These are phyloP conservation scores for Abramis brama DNA, from an alignment of 2,113 vertebrate genomes.

Conservation along the genomic window DNA sequence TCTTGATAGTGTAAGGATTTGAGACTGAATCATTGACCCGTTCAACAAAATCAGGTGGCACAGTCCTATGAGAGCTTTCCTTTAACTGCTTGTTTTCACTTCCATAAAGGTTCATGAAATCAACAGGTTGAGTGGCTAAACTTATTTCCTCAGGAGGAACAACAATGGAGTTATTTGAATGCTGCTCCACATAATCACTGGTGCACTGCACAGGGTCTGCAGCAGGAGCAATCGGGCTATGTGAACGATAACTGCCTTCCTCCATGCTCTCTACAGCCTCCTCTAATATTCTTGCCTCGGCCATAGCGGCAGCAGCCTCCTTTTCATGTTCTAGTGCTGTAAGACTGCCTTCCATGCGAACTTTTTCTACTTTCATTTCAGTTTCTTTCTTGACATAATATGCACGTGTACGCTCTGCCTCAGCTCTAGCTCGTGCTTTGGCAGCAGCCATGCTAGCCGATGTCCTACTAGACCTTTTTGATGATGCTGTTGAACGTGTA, in stretches of 20 bases:
- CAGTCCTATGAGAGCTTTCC: not conserved
- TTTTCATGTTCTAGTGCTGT: not conserved
- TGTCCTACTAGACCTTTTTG: no score
- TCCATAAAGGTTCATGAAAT: no score
- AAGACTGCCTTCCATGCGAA: no score
- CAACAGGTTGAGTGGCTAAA: not conserved
- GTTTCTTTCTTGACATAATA: no score
- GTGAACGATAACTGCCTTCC: not conserved
- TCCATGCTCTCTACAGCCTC: constrained; percentile 5
- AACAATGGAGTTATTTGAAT: not conserved
- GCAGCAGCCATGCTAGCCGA: no score
- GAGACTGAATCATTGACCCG: not conserved
- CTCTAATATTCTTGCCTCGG: not conserved
- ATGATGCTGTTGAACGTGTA: no score
- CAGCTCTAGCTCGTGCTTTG: no score
- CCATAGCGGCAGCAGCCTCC: not conserved
- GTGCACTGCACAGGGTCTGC: not conserved
- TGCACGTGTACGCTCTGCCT: no score
- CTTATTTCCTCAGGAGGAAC: not conserved
- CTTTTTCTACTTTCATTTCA: no score
- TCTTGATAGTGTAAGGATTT: not conserved
- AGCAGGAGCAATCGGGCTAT: not conserved
- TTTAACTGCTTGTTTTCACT: not conserved
- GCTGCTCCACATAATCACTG: constrained; percentile 2
- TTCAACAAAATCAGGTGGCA: not conserved